phyloP scores from a whole-genome alignment of 37 sponge, comb jelly and placozoan species.

The Hormiphora californensis region DNA sequence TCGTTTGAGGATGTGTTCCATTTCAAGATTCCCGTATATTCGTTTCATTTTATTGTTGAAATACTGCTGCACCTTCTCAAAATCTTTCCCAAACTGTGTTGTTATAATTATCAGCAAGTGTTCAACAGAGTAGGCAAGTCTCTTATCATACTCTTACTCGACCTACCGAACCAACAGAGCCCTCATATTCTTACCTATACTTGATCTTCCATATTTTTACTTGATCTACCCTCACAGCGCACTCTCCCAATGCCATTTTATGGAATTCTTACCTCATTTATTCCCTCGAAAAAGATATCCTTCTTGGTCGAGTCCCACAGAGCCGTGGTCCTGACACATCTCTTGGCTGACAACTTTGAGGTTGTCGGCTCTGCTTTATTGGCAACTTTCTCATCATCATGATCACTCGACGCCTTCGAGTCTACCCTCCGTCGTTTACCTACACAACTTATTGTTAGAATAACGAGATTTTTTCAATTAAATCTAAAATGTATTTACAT shows the following conservation, averaged over 20 bases:
- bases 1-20: background rate
- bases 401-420: constrained; percentile 2
- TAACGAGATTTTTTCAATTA: too few species aligned
- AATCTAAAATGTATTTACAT: too few species aligned
- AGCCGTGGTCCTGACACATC: too few species aligned
- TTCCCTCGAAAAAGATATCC: constrained; percentile 33
- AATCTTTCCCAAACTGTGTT: constrained; percentile 48
- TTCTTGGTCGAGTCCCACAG: constrained; percentile 50
- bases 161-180: too few species aligned
- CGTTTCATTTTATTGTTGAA: constrained; percentile 35
- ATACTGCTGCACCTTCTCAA: constrained; percentile 41
- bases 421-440: constrained; percentile 27
- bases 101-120: too few species aligned
- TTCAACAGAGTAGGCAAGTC: too few species aligned
- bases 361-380: background rate
- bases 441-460: background rate
- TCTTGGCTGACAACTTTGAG: background rate
- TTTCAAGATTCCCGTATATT: constrained; percentile 41
- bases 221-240: too few species aligned
- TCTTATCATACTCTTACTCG: too few species aligned
- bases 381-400: background rate
- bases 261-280: constrained; percentile 37
- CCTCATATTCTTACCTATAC: too few species aligned
- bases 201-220: background rate
- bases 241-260: too few species aligned